A percentile compares a stretch with the other conserved stretches of the same genome.
Conservation (phyloP, 2,113 vertebrate genomes). For the Mystacornis crossleyi region DNA sequence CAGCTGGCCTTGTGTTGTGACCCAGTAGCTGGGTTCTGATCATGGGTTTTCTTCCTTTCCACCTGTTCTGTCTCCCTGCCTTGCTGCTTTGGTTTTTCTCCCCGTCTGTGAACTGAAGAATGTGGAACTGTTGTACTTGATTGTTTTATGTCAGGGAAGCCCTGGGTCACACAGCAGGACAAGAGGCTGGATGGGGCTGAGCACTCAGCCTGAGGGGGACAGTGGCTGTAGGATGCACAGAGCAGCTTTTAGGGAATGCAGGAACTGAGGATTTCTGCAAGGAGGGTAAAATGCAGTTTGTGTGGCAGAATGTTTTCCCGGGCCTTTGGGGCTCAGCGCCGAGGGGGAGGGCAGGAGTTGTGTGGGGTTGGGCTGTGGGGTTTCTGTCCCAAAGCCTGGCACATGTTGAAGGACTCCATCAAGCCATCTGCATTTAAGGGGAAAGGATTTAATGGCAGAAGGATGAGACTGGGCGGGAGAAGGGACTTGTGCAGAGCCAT, state of each 20-base stretch:
- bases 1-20: not conserved
- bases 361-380: fast-evolving
- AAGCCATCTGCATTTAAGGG: fast-evolving
- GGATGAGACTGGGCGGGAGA: fast-evolving
- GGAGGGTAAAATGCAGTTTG: not conserved
- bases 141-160: not conserved
- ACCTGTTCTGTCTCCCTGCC: fast-evolving
- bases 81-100: not conserved
- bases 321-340: not conserved
- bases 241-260: fast-evolving
- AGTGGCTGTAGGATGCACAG: not conserved
- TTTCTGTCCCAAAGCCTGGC: too few relatives aligned
- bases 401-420: not conserved
- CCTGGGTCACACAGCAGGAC: not conserved
- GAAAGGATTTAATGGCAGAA: not conserved
- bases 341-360: fast-evolving
- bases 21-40: fast-evolving
- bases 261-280: not conserved
- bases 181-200: not conserved
- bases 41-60: not conserved
- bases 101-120: not conserved
- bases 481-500: fast-evolving
- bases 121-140: not conserved
- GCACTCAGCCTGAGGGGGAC: not conserved
- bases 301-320: too few relatives aligned